These are phyloP conservation scores for Cynopterus brachyotis DNA, from an alignment of 2,113 vertebrate species.

Conservation along the genomic window DNA sequence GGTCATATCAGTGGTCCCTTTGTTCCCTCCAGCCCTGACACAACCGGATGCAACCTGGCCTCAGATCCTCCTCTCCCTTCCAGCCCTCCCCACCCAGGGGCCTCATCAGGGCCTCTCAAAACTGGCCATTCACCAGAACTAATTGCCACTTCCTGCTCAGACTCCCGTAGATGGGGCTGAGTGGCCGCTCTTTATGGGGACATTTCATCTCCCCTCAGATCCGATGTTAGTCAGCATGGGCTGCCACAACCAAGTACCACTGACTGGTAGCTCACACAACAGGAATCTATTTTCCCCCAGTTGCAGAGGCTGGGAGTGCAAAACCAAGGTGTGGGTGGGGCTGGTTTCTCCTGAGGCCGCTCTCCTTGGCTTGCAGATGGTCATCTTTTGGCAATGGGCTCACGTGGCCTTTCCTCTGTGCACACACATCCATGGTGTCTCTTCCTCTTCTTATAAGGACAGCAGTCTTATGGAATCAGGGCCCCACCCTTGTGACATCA, in stretches of 20 bases:
- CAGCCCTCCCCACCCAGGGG: neutral
- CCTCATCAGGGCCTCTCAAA: neutral
- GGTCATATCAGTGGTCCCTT: neutral
- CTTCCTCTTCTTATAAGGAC: neutral
- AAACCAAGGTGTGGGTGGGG: neutral
- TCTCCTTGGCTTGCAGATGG: neutral
- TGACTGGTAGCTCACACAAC: neutral
- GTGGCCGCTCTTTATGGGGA: neutral
- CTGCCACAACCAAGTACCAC: neutral
- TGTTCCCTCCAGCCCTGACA: neutral
- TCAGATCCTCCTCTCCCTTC: neutral
- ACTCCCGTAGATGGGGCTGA: neutral
- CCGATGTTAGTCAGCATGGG: neutral
- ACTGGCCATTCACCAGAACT: neutral
- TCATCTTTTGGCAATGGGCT: neutral
- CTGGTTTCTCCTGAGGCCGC: neutral
- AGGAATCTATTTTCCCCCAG: too few species aligned
- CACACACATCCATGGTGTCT: neutral
- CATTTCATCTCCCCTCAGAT: neutral
- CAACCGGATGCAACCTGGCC: neutral
- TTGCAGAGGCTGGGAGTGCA: neutral
- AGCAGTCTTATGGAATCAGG: neutral
- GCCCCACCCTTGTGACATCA: neutral
- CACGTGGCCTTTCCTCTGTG: neutral
- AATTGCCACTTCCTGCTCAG: neutral